Percentiles rank a stretch among this genome's conserved stretches.
These are phyloP conservation scores for Cnemophilus loriae DNA, from an alignment of 2,113 vertebrate species.

Conservation along the genomic window DNA sequence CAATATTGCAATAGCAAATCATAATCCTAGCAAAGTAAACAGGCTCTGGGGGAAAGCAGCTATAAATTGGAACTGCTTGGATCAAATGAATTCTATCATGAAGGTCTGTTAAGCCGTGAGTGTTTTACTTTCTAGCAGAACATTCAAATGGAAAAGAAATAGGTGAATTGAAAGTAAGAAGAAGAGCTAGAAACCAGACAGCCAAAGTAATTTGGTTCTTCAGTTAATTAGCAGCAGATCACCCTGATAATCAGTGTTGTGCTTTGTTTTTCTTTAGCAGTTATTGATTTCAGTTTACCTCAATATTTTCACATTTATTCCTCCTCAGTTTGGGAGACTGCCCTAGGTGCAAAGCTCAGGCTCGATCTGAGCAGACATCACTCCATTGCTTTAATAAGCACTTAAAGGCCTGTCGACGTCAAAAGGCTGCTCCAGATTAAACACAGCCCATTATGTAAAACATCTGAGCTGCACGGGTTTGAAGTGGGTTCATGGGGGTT, in stretches of 20 bases:
- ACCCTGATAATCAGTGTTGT: not conserved
- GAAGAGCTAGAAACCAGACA: not conserved
- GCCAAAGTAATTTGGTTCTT: not conserved
- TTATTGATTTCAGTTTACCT: not conserved
- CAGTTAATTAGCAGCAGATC: conserved; percentile 30
- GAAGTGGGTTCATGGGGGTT: not conserved
- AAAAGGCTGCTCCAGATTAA: not conserved
- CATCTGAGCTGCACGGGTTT: not conserved
- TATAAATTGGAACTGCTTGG: conserved; percentile 61
- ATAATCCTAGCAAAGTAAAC: conserved; percentile 69
- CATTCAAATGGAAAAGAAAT: conserved; percentile 24
- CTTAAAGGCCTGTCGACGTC: not conserved
- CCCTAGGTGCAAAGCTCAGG: not conserved
- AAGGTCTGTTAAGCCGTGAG: conserved; percentile 58
- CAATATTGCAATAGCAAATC: conserved; percentile 72
- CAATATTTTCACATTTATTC: not conserved
- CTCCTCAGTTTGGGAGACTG: not conserved
- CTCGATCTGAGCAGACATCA: not conserved
- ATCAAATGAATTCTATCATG: conserved; percentile 64
- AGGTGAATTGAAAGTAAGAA: not conserved
- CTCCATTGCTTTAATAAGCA: not conserved
- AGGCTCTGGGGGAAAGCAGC: conserved; percentile 60
- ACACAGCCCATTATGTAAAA: not conserved
- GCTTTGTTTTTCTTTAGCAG: not conserved
- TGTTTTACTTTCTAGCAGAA: conserved; percentile 38